Evolutionary conservation across 2,888 invertebrate genomes (phyloP).

Genomic region (Orgyia antiqua): DNA sequence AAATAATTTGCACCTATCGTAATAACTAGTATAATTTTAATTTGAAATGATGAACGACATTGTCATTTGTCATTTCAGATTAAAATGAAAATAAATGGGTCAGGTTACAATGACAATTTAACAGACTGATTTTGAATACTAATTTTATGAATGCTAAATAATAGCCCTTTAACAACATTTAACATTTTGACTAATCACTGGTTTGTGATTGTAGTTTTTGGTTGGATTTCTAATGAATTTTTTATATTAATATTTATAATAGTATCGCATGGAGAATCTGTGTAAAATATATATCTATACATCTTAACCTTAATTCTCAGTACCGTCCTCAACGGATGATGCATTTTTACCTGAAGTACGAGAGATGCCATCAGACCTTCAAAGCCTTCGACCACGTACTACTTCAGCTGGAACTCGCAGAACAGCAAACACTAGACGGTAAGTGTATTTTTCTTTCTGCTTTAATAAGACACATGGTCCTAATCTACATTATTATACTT

Average conservation of each 20-base stretch:
- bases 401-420: constrained; percentile 65
- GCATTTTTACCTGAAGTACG: constrained; percentile 65
- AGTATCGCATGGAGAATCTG: no score
- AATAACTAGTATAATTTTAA: background rate
- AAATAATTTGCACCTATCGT: constrained; percentile 6
- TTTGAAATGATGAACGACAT: background rate
- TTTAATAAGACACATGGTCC: no score
- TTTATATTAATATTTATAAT: no score
- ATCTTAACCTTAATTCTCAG: constrained; percentile 24
- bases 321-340: constrained; percentile 59
- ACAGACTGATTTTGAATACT: no score
- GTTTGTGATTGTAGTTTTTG: no score
- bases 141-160: no score
- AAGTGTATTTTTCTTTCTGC: constrained; percentile 14
- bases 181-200: no score
- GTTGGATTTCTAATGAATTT: no score
- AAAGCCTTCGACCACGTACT: constrained; percentile 57
- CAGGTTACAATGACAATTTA: no score
- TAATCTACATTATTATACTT: constrained; percentile 1
- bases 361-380: constrained; percentile 50
- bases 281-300: no score
- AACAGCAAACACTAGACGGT: constrained; percentile 70
- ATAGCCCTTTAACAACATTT: no score
- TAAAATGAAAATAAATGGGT: no score
- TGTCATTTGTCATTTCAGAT: background rate